Evolutionary conservation across 2,888 invertebrate species (phyloP), one percentile per base, ranked within the genome.

Genomic region (Dromius quadrimaculatus): DNA sequence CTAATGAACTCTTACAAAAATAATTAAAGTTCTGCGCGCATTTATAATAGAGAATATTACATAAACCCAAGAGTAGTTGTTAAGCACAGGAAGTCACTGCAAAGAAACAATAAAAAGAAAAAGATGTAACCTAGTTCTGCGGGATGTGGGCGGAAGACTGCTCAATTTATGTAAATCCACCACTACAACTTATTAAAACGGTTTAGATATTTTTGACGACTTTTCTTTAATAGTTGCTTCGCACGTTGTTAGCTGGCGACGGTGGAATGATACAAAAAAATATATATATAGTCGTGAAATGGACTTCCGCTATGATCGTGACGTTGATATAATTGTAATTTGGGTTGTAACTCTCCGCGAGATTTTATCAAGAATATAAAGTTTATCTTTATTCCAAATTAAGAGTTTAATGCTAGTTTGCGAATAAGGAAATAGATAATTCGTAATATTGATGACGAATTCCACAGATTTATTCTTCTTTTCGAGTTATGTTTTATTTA

Each of bases 271-370:
- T 41, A 62, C 15, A 9, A 64, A 32, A 64, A 32, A 64, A 64
- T 47, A 47, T 9, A 45, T 11, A 22, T 13, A 17, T 47, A 22
- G 64, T 64, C 47, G 64, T 64, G 64, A 64, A 45, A 47, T 47
- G 32, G 32, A 64, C 64, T 64, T 64, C 64, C 64, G 45, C 19
- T 32, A 11, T 11, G 28, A 32, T 17, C 20, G 1, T 64, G 64
- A 64, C 64, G 64, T 64, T 64, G 45, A 64, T 43, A 19, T 64
- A 64, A 64, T 64, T 64, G 47, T 64, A 47, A 64, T 47, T 47
- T 64, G 17, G 64, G 32, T 28, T 28, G 43, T 43, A 64, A 54
- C 5, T 54, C 50, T 54, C 45, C 1, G 9, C 3, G 2, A 1
- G 45, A 41, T 17, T 2, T 11, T 41, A 41, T 41, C 41, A 6